Percentiles rank a stretch among this genome's conserved stretches.
Evolutionary conservation across 2,888 invertebrate genomes (phyloP).

Genomic region (Clanis bilineata): DNA sequence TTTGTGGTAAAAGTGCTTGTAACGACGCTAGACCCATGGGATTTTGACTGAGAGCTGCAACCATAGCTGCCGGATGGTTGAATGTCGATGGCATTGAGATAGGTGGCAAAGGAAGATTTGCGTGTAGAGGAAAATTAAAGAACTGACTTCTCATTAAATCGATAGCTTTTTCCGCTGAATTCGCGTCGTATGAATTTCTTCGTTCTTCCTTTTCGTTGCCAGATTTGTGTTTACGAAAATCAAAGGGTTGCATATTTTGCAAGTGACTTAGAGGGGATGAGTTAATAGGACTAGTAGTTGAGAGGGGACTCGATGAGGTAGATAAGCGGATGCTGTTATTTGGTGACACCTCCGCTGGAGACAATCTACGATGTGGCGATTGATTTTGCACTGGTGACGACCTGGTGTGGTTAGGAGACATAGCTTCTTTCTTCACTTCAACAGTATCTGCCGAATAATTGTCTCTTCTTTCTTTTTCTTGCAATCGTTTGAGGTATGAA

Average conservation of each 20-base stretch:
- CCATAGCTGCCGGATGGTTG: constrained; percentile 85
- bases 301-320: constrained; percentile 75
- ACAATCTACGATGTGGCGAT: constrained; percentile 57
- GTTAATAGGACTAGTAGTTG: constrained; percentile 83
- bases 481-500: constrained; percentile 66
- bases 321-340: constrained; percentile 65
- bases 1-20: constrained; percentile 84
- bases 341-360: constrained; percentile 69
- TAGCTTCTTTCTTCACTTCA: constrained; percentile 58
- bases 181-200: constrained; percentile 73
- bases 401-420: constrained; percentile 59
- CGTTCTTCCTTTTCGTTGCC: constrained; percentile 60
- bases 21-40: constrained; percentile 84
- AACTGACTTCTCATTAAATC: constrained; percentile 85
- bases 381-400: constrained; percentile 52
- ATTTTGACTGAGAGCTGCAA: constrained; percentile 83
- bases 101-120: constrained; percentile 84
- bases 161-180: constrained; percentile 68
- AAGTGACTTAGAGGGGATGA: constrained; percentile 92
- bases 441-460: constrained; percentile 40
- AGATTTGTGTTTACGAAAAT: constrained; percentile 87
- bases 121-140: constrained; percentile 82
- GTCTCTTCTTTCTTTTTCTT: constrained; percentile 59
- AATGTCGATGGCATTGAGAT: constrained; percentile 78
- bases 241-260: constrained; percentile 98